These are phyloP conservation scores for Manacus vitellinus DNA, from an alignment of 2,113 vertebrate genomes.

Conservation along the genomic window DNA sequence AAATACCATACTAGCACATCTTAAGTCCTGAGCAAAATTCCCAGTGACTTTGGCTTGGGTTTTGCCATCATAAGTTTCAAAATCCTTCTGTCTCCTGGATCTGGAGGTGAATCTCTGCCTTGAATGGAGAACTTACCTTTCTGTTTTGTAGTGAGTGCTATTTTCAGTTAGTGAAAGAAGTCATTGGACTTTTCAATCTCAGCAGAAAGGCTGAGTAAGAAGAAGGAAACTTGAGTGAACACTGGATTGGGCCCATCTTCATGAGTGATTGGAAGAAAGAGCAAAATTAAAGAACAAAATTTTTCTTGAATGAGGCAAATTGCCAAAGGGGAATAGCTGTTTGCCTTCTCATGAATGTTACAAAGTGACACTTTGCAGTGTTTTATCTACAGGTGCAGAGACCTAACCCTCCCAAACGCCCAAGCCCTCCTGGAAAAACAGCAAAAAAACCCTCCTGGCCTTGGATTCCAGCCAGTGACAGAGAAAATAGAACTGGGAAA, in stretches of 20 bases:
- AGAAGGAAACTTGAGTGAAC: background rate
- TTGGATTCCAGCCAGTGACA: background rate
- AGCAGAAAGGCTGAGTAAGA: background rate
- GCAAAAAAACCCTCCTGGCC: background rate
- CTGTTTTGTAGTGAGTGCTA: background rate
- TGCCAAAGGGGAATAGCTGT: background rate
- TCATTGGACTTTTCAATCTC: background rate
- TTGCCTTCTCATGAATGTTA: background rate
- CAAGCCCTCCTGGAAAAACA: background rate
- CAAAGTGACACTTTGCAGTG: background rate
- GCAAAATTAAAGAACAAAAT: background rate
- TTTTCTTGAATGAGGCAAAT: background rate
- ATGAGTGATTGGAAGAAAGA: background rate
- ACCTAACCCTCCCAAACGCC: background rate
- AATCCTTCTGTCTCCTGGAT: background rate
- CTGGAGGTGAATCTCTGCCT: background rate
- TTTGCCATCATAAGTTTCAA: background rate
- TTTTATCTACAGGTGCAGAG: conserved; percentile 4
- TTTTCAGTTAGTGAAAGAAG: background rate
- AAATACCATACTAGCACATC: background rate
- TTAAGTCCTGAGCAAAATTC: background rate
- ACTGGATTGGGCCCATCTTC: background rate
- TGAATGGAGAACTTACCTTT: background rate
- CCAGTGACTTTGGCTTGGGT: background rate
- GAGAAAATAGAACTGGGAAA: background rate